Conservation (phyloP, 2,888 invertebrate genomes). For the Oxytorus armatus region DNA sequence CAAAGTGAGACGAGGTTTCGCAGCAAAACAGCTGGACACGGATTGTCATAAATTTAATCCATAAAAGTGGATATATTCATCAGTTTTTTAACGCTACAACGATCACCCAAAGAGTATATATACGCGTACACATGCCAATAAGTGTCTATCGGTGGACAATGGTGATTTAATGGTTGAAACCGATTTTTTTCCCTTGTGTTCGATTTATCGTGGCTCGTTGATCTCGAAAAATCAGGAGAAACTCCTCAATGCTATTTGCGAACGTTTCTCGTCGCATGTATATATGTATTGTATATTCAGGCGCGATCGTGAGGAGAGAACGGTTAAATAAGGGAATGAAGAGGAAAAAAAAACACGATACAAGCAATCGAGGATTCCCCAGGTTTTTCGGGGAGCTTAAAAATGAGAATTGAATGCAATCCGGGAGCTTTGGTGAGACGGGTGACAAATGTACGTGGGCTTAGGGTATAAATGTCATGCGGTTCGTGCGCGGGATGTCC, state of each 20-base stretch:
- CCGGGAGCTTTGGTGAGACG: conserved; percentile 63
- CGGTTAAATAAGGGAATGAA: conserved; percentile 11
- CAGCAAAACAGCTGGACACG: background rate
- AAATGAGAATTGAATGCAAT: conserved; percentile 65
- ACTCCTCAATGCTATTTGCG: conserved; percentile 14
- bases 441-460: conserved; percentile 64
- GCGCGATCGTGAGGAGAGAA: conserved; percentile 4
- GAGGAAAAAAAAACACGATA: conserved; percentile 21
- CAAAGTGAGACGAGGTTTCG: no score
- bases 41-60: background rate
- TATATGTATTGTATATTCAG: conserved; percentile 4
- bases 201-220: conserved; percentile 31
- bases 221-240: conserved; percentile 31
- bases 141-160: conserved; percentile 17
- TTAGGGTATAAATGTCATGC: conserved; percentile 50
- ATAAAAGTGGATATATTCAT: background rate
- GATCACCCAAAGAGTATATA: conserved; percentile 4
- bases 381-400: conserved; percentile 60
- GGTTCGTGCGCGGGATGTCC: conserved; percentile 58
- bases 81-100: background rate
- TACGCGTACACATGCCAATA: background rate
- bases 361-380: conserved; percentile 53
- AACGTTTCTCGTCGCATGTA: conserved; percentile 13
- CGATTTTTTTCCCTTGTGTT: background rate
- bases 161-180: conserved; percentile 22